Evolutionary conservation across 1,140 invertebrate genomes (phyloP), one percentile per base, ranked within the genome.

Genomic region (Contarinia nasturtii): DNA sequence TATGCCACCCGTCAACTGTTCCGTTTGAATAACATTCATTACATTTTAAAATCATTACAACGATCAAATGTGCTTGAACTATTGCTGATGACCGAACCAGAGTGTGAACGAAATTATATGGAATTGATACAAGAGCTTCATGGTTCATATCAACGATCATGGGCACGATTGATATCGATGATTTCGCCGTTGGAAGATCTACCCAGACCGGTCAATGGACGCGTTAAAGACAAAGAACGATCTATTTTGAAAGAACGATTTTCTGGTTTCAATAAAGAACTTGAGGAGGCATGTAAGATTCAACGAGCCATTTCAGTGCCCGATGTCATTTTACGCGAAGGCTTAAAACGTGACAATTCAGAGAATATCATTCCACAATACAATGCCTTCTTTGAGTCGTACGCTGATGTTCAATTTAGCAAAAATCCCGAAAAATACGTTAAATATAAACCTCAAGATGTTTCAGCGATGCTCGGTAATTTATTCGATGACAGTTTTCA

Each of bases 341-440:
- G 61, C 46, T 69, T 93, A 22, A 89, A 88, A 60, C 67, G 79
- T 44, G 87, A 88, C 57, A 91, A 89, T 67, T 84, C 81, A 63
- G 80, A 87, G 54, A 76, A 77, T 51, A 76, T 97, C 48, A 67
- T 92, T 46, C 89, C 88, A 1, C 76, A 79, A 56, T 93, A 94
- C 64, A 74, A 76, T 52, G 69, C 71, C 18, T 87, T 92, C 61
- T 80, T 80, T 64, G 76, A 81, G 49, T 76, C 75, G 66, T 83
- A 80, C 65, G 67, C 73, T 4, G 58, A 62, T 19, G 66, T 82
- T 21, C 74, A 77, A 17, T 97, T 97, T 61, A 86, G 87, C 8
- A 96, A 94, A 66, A 93, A 94, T 68, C 76, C 77, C 1, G 83
- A 88, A 45, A 97, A 98, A 64, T 96, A 97, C 66, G 76, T 95